Evolutionary conservation across 1,140 invertebrate species (phyloP).

Genomic region (Drosophila tristis): DNA sequence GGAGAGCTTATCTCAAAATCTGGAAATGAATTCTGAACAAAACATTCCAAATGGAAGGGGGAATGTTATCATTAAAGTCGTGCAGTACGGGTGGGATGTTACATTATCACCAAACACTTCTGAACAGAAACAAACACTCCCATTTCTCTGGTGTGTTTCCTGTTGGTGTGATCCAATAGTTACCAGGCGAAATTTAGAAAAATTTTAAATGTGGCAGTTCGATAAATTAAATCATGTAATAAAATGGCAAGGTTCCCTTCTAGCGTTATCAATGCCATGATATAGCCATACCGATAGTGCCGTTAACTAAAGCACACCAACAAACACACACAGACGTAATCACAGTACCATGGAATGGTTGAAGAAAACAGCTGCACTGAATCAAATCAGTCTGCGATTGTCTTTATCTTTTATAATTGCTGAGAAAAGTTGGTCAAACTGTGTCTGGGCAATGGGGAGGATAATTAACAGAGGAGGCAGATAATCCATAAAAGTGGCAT

Average conservation of each 20-base stretch:
- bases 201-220: constrained; percentile 7
- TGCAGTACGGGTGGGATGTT: too few species aligned
- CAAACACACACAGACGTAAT: neutral
- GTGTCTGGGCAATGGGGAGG: constrained; percentile 6
- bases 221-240: constrained; percentile 50
- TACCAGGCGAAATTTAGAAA: too few species aligned
- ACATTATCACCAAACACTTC: too few species aligned
- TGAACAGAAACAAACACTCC: too few species aligned
- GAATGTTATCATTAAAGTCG: too few species aligned
- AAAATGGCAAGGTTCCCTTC: constrained; percentile 31
- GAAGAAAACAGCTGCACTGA: constrained; percentile 10
- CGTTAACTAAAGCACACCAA: constrained; percentile 36
- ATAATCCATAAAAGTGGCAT: constrained; percentile 22
- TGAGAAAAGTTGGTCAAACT: constrained; percentile 20
- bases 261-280: constrained; percentile 33
- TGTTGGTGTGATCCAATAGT: too few species aligned
- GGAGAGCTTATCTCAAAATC: too few species aligned
- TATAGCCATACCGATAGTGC: constrained; percentile 38
- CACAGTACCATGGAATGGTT: constrained; percentile 4
- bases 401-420: constrained; percentile 30
- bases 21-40: too few species aligned
- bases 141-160: too few species aligned
- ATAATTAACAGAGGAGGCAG: neutral
- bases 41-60: too few species aligned
- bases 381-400: constrained; percentile 34